Evolutionary conservation across 1,140 invertebrate genomes (phyloP), one percentile per base, ranked within the genome.

Genomic region (Aphelinus atriplicis): DNA sequence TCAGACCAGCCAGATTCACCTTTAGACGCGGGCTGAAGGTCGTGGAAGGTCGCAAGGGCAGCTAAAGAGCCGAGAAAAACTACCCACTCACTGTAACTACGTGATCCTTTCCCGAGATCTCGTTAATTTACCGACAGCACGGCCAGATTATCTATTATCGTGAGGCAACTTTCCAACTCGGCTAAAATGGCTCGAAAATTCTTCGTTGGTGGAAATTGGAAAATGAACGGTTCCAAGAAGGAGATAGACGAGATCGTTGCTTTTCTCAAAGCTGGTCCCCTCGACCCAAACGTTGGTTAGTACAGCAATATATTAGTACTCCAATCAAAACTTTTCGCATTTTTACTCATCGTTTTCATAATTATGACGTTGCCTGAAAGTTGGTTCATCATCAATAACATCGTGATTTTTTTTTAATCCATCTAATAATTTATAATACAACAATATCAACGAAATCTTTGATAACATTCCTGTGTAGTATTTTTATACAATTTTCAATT

Each of bases 151-250:
- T 67, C 65, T 10, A 7, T 9, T 26, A 9, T 53, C 5, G 3
- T 6, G 10, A 53, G 50, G n/a, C 10, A 42, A 3, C 48, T 26
- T 26, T 26, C 26, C 26, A 26, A 26, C 26, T 26, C 26, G 26
- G 26, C 26, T 26, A 69, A 76, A 57, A 94, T 93, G 92, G 87
- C 85, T 68, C 93, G 98, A 77, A 97, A 97, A 92, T 99, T 99
- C 88, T 97, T 98, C 83, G 98, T 99, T 83, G 98, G 98, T 78
- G 98, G 98, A 66, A 99, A 99, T 89, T 99, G 98, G 98, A 99
- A 99, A 88, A 94, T 95, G 92, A 94, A 94, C 79, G 93, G 93
- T 46, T 89, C 82, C n/a, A 94, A 93, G 82, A 86, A 89, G 63
- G 88, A 92, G 77, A 97, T 99, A 75, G 91, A 94, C 80, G 94